phyloP scores from a whole-genome alignment of 2,888 invertebrate genomes.

The Cynaeus angustus region DNA sequence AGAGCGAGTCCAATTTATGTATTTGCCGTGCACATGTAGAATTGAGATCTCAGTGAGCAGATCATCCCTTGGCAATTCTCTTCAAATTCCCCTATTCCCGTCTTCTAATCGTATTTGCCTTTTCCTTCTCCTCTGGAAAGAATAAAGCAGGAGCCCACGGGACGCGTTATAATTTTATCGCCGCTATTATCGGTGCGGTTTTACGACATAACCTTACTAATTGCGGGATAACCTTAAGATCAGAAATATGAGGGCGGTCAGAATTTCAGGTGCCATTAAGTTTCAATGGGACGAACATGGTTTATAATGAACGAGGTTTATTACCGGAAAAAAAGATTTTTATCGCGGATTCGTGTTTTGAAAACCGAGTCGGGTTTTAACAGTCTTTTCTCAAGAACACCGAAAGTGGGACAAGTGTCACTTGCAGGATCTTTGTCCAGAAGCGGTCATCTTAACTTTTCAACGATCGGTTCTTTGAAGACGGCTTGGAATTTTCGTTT shows the following conservation, averaged over 20 bases:
- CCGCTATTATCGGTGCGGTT: slow-evolving; percentile 30
- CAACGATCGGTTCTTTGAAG: too few relatives aligned
- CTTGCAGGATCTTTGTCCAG: too few relatives aligned
- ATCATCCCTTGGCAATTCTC: slow-evolving; percentile 60
- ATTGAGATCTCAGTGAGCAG: slow-evolving; percentile 58
- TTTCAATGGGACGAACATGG: slow-evolving; percentile 3
- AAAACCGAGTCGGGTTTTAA: too few relatives aligned
- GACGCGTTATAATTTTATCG: slow-evolving; percentile 52
- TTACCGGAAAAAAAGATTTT: background rate
- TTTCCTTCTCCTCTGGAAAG: slow-evolving; percentile 57
- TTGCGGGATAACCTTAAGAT: slow-evolving; percentile 3
- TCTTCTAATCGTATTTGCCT: slow-evolving; percentile 56
- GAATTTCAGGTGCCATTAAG: slow-evolving; percentile 1
- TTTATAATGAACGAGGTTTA: background rate
- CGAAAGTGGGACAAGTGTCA: too few relatives aligned
- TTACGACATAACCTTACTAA: slow-evolving; percentile 27
- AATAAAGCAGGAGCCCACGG: slow-evolving; percentile 50
- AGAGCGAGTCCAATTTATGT: slow-evolving; percentile 61
- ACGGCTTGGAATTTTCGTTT: too few relatives aligned
- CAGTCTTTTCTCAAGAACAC: too few relatives aligned
- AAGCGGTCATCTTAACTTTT: too few relatives aligned
- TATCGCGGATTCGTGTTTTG: too few relatives aligned
- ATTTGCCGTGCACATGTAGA: slow-evolving; percentile 61
- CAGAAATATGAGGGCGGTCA: slow-evolving; percentile 1
- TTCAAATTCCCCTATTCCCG: slow-evolving; percentile 55